phyloP scores from a whole-genome alignment of 2,113 vertebrate species.

The Thermophis baileyi region DNA sequence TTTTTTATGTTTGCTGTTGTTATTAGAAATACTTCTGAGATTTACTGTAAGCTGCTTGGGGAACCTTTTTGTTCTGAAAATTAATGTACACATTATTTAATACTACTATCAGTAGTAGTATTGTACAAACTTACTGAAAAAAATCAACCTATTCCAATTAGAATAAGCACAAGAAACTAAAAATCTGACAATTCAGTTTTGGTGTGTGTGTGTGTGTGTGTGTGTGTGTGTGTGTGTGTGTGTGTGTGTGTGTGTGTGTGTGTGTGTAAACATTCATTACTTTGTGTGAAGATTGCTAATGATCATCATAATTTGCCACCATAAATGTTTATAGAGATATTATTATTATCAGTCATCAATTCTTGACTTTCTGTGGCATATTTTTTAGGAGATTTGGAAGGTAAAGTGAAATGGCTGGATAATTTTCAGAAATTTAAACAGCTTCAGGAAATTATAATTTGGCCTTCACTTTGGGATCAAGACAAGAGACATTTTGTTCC shows the following conservation, averaged over 20 bases:
- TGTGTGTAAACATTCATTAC: neutral
- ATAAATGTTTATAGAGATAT: neutral
- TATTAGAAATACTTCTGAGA: neutral
- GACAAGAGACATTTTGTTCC: slow-evolving; percentile 87
- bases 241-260: too few relatives aligned
- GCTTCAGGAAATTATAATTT: slow-evolving; percentile 84
- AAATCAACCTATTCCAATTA: neutral
- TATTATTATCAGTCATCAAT: neutral
- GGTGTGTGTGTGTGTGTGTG: too few relatives aligned
- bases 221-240: too few relatives aligned
- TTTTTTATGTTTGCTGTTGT: neutral
- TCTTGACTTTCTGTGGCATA: neutral
- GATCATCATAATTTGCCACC: neutral
- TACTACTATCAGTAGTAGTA: neutral
- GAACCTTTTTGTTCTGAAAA: neutral
- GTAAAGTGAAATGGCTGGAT: slow-evolving; percentile 92
- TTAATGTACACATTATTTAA: neutral
- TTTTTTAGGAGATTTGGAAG: slow-evolving; percentile 84
- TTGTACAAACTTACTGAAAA: neutral
- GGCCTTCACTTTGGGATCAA: slow-evolving; percentile 88
- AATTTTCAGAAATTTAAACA: slow-evolving; percentile 88
- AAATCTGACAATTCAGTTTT: neutral
- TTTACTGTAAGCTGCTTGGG: neutral
- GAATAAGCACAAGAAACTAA: neutral
- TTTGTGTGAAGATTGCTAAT: neutral